Evolutionary conservation across 2,888 invertebrate genomes (phyloP), one percentile per base, ranked within the genome.

Genomic region (Lymantria monacha): DNA sequence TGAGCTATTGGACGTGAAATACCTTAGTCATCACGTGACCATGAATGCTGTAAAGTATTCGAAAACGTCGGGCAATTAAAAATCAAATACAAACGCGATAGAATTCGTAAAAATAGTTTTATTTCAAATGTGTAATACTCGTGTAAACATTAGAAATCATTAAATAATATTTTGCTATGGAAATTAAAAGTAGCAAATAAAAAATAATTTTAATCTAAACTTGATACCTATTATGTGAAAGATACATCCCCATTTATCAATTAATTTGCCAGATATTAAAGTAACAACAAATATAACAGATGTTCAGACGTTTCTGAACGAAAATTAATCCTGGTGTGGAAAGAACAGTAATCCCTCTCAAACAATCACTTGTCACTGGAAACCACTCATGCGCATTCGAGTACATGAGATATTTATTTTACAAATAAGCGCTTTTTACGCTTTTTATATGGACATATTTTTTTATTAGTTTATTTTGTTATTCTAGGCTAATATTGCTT

Each of bases 291-390:
- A 83, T 76, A 66, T 72, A 77, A 83, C 88, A 88, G 88, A 88
- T 88, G 88, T 81, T 72, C 55, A 65, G 75, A 80, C 77, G 61
- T 76, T 70, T 72, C 69, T 65, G 58, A 68, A 74, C 74, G 79
- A 81, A 83, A 84, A 85, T 84, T 83, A 86, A 85, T 84, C 83
- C 81, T 53, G 67, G 77, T 70, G 73, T 74, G 68, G 68, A 73
- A 75, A 68, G 74, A 72, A 69, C 67, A 57, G 55, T 82, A 81
- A 85, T 83, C 81, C 83, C 84, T 76, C 77, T 46, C 73, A 65
- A 80, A 65, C 73, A 78, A 79, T 81, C 86, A 85, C 87, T 88
- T 86, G 88, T 87, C 85, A 88, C 78, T 63, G 61, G 76, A 81
- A 82, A 80, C 81, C 79, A 81, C 82, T 87, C 83, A 72, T 63